Evolutionary conservation across 2,113 vertebrate species (phyloP).

Genomic region (Sturnira hondurensis): DNA sequence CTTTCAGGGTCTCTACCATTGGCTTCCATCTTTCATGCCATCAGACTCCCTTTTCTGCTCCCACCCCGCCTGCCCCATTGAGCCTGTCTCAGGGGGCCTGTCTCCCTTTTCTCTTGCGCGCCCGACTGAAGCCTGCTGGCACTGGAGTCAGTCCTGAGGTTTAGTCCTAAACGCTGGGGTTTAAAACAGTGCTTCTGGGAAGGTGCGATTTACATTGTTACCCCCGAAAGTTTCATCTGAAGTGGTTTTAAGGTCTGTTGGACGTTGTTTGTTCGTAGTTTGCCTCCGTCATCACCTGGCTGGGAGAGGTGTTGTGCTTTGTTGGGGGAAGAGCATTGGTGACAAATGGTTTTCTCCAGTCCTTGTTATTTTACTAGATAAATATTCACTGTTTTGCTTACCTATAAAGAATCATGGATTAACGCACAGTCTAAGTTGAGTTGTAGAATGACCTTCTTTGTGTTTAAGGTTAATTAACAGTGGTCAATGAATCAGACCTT

Average conservation of each 20-base stretch:
- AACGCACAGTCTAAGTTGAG: background rate
- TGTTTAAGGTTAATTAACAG: background rate
- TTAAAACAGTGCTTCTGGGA: background rate
- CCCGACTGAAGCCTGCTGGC: background rate
- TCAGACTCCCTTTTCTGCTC: background rate
- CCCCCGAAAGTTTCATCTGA: background rate
- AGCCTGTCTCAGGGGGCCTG: background rate
- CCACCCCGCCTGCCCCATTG: background rate
- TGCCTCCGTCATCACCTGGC: background rate
- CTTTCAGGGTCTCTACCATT: background rate
- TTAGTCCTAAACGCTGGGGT: background rate
- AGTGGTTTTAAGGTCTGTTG: background rate
- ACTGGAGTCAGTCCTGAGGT: background rate
- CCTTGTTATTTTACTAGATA: constrained; percentile 13
- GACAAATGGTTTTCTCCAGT: background rate
- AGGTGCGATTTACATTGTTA: background rate
- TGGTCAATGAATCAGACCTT: background rate
- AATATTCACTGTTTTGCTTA: background rate
- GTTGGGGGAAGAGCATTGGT: background rate
- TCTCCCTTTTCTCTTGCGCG: background rate
- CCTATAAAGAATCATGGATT: background rate
- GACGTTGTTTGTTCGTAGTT: background rate
- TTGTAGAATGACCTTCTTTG: background rate
- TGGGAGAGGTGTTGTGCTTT: background rate
- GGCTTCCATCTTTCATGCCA: background rate